Conservation (phyloP, 2,797 vertebrate species). For the Halcyon badia region DNA sequence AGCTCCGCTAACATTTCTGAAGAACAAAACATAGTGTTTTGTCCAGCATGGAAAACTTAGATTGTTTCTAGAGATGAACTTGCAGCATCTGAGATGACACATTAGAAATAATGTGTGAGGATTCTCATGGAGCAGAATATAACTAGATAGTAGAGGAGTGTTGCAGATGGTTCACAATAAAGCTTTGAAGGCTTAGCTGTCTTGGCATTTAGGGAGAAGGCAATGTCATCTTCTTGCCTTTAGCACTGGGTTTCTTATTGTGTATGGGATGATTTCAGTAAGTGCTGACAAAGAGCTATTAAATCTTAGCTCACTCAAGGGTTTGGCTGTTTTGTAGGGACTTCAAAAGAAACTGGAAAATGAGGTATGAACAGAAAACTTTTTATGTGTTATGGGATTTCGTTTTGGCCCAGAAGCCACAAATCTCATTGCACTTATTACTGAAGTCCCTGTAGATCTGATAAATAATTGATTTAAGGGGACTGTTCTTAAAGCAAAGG, state of each 20-base stretch:
- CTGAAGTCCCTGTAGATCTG: not conserved
- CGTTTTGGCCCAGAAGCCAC: not conserved
- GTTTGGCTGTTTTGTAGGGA: not conserved
- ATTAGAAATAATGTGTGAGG: not conserved
- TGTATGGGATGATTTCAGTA: not conserved
- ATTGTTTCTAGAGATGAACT: not conserved
- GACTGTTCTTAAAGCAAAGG: slow-evolving; percentile 6
- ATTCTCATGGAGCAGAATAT: not conserved
- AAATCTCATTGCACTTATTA: slow-evolving; percentile 36
- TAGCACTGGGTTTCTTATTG: not conserved
- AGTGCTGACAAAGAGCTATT: not conserved
- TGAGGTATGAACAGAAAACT: slow-evolving; percentile 35
- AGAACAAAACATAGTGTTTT: not conserved
- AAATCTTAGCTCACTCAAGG: not conserved
- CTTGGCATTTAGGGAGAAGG: not conserved
- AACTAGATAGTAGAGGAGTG: not conserved
- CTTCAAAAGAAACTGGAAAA: slow-evolving; percentile 48
- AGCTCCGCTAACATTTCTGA: not conserved
- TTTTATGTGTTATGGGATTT: slow-evolving; percentile 27
- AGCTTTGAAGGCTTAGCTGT: not conserved
- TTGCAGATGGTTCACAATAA: not conserved
- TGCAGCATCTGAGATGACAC: not conserved
- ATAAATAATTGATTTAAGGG: slow-evolving; percentile 56
- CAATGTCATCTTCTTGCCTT: not conserved
- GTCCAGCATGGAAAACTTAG: not conserved